phyloP scores from a whole-genome alignment of 2,888 invertebrate genomes.

The Gari tellinella region DNA sequence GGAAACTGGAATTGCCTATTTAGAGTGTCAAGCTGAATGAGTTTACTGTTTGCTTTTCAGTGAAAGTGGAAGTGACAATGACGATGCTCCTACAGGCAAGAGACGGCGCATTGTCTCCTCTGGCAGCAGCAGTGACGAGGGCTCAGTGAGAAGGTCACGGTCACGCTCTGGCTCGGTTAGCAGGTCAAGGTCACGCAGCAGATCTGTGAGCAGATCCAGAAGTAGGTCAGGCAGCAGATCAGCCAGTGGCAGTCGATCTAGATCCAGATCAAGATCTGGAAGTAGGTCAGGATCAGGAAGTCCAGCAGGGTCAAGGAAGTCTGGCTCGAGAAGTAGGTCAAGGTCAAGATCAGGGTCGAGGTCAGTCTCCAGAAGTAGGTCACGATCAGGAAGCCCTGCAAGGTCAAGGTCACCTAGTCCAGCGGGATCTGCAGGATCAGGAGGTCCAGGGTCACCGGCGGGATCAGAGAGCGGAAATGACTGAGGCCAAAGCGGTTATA shows the following conservation, averaged over 20 bases:
- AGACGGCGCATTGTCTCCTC: constrained; percentile 79
- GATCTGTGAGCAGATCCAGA: constrained; percentile 49
- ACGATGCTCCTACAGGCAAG: constrained; percentile 73
- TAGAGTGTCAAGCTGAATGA: no score
- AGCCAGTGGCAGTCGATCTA: constrained; percentile 37
- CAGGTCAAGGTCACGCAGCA: constrained; percentile 81
- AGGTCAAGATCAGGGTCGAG: constrained; percentile 63
- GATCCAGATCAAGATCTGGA: constrained; percentile 62
- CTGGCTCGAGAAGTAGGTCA: constrained; percentile 62
- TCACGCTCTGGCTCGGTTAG: constrained; percentile 83
- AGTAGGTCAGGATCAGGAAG: constrained; percentile 70
- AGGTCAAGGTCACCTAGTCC: constrained; percentile 38
- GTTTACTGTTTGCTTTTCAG: constrained; percentile 19
- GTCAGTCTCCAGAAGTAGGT: constrained; percentile 44
- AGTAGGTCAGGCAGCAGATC: constrained; percentile 49
- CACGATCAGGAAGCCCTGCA: constrained; percentile 47
- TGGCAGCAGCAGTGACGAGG: constrained; percentile 79
- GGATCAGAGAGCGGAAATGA: constrained; percentile 53
- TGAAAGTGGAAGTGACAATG: constrained; percentile 71
- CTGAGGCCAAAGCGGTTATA: background rate
- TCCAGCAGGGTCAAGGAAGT: constrained; percentile 68
- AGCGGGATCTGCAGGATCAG: constrained; percentile 45
- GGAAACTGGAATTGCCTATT: no score
- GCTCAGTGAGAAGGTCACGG: constrained; percentile 71
- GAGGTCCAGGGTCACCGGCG: constrained; percentile 44